These are phyloP conservation scores for Latrodectus elegans DNA, from an alignment of 2,888 invertebrate genomes.

Conservation along the genomic window DNA sequence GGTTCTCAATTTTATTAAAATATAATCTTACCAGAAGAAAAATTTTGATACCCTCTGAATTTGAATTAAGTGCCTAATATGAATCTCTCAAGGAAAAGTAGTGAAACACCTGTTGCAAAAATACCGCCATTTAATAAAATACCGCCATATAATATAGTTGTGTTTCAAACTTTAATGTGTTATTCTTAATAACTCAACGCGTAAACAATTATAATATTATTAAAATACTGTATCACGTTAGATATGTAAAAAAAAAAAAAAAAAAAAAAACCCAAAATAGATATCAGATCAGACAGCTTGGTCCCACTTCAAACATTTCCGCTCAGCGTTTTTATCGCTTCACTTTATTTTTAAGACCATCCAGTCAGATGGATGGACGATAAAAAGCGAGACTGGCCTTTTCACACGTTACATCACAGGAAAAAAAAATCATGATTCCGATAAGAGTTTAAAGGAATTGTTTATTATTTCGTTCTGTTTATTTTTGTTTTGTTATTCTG, in stretches of 20 bases:
- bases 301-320: conserved; percentile 24
- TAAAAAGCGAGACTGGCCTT: conserved; percentile 23
- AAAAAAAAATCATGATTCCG: conserved; percentile 4
- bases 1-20: no score
- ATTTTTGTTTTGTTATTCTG: conserved; percentile 1
- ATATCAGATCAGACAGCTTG: conserved; percentile 31
- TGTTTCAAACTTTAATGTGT: no score
- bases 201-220: no score
- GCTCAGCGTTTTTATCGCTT: background rate
- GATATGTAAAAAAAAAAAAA: background rate
- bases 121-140: no score
- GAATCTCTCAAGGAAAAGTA: no score
- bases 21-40: no score
- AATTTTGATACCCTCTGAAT: no score
- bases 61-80: no score
- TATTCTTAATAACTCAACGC: no score
- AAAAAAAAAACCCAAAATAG: conserved; percentile 13
- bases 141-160: no score
- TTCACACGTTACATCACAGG: conserved; percentile 15
- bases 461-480: conserved; percentile 6
- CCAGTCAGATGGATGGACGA: conserved; percentile 25
- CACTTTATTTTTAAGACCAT: background rate
- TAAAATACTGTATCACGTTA: no score
- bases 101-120: no score
- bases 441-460: conserved; percentile 20